Evolutionary conservation across 2,888 invertebrate species (phyloP), one percentile per base, ranked within the genome.

Genomic region (Tetragonisca angustula): DNA sequence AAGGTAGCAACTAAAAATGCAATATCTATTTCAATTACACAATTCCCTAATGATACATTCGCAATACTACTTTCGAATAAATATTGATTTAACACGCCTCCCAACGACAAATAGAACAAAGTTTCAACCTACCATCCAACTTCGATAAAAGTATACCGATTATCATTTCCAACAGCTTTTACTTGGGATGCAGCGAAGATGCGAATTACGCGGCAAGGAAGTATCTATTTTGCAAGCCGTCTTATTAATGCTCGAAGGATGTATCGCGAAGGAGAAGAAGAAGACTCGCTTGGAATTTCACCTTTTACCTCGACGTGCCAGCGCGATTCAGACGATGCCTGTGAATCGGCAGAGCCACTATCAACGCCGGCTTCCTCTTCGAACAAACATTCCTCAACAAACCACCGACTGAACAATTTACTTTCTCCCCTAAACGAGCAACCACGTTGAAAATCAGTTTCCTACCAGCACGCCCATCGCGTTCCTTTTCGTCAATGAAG

Each of bases 201-300:
- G 76, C 76, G 64, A 69, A 79, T 79, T 79, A 69, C 73, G 59
- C 62, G 56, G 83, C 49, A 68, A 78, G 77, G 78, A 77, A 84
- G 64, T 78, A 62, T 71, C 77, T 68, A 73, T 73, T 76, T 79
- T 61, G 54, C 76, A 21, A 81, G 54, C 59, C 72, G 64, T 73
- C 72, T 84, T 76, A 85, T 81, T 85, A 84, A 76, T 79, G 75
- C 75, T 43, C 52, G 52, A 32, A 80, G 21, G 69, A 71, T 68
- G 59, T 65, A 84, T 72, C 64, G 59, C 71, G 76, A 69, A 50
- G 69, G 62, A 61, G 76, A 65, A 36, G 79, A 54, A 71, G 81
- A 59, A 73, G 85, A 84, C 81, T 79, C 78, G 84, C 54, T 76
- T 79, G 85, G 84, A 81, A 85, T 85, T 81, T 85, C 84, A 85